Evolutionary conservation across 2,113 vertebrate genomes (phyloP).

Genomic region (Corapipo altera): DNA sequence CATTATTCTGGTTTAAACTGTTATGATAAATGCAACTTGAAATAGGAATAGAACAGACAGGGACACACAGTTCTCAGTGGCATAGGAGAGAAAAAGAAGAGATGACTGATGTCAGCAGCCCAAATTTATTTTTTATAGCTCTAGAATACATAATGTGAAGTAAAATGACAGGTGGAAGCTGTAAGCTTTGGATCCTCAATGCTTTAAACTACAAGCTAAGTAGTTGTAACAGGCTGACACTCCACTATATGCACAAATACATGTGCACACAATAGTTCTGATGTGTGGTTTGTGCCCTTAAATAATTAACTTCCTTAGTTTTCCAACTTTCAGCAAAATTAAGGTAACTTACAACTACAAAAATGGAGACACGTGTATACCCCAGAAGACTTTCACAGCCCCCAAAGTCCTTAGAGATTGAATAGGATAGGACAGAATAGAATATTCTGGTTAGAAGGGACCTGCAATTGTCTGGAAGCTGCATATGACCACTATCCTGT

Average conservation of each 20-base stretch:
- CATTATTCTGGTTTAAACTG: neutral
- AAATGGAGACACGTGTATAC: neutral
- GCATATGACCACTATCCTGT: rapidly evolving
- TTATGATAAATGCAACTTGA: neutral
- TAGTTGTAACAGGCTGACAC: neutral
- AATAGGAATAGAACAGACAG: neutral
- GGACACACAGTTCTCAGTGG: neutral
- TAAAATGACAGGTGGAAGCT: neutral
- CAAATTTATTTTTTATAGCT: neutral
- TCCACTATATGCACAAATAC: neutral
- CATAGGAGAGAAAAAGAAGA: neutral
- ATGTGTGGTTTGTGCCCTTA: neutral
- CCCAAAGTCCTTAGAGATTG: neutral
- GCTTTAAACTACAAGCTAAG: neutral
- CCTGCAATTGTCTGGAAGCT: neutral
- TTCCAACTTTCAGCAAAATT: neutral
- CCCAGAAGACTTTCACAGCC: neutral
- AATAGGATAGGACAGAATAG: neutral
- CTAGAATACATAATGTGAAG: neutral
- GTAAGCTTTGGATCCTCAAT: neutral
- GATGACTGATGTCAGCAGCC: neutral
- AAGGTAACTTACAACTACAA: neutral
- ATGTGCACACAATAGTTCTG: neutral
- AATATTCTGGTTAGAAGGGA: neutral
- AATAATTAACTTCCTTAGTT: neutral